Conservation (phyloP, 2,113 vertebrate species). For the Panthera leo region DNA sequence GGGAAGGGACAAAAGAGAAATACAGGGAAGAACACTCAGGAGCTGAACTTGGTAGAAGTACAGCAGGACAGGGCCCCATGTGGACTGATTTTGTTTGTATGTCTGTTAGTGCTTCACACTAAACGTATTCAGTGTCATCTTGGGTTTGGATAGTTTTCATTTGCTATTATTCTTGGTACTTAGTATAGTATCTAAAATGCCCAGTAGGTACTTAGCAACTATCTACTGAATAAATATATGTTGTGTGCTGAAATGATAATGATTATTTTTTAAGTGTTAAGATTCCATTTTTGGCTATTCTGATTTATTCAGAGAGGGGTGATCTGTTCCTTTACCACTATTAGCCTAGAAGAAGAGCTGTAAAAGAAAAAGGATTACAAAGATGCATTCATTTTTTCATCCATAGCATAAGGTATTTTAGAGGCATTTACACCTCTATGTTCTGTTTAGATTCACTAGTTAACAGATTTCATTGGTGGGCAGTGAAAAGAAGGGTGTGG, state of each 20-base stretch:
- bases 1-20: not conserved
- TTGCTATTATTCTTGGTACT: not conserved
- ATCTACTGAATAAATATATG: not conserved
- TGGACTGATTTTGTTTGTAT: not conserved
- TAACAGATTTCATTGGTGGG: not conserved
- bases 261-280: conserved; percentile 20
- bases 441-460: conserved; percentile 19
- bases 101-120: accelerated
- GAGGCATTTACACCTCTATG: not conserved
- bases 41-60: not conserved
- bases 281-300: not conserved
- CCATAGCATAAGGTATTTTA: not conserved
- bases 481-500: not conserved
- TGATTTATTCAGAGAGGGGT: not conserved
- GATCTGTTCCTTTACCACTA: not conserved
- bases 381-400: not conserved
- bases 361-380: not conserved
- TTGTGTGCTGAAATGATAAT: not conserved
- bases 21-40: not conserved
- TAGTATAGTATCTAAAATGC: not conserved
- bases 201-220: not conserved
- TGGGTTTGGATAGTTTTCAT: not conserved
- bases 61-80: not conserved
- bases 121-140: not conserved
- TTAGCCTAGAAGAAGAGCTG: not conserved